These are phyloP conservation scores for Passer montanus DNA, from an alignment of 2,113 vertebrate species.

Conservation along the genomic window DNA sequence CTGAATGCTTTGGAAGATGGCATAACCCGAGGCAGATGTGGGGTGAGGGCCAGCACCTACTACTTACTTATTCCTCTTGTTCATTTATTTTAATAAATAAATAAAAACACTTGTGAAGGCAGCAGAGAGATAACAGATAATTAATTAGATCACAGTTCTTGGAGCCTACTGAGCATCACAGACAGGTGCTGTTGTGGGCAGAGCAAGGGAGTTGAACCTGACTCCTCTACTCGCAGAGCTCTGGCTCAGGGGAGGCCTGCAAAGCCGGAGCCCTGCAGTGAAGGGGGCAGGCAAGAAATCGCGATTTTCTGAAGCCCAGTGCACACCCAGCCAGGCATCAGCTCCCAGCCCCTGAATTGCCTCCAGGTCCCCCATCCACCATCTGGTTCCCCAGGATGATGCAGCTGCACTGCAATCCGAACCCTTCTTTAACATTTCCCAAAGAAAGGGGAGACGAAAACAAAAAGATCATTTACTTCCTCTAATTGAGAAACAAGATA, in stretches of 20 bases:
- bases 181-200: not conserved
- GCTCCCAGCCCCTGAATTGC: not conserved
- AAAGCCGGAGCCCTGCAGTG: not conserved
- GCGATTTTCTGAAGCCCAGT: not conserved
- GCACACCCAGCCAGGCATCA: not conserved
- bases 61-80: not conserved
- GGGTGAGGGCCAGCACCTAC: not conserved
- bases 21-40: not conserved
- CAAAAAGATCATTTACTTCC: conserved; percentile 13
- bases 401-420: not conserved
- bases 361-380: not conserved
- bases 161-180: not conserved
- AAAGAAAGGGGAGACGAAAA: conserved; percentile 32
- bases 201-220: not conserved
- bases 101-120: not conserved
- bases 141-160: not conserved
- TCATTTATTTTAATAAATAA: not conserved
- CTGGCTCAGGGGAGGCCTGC: not conserved
- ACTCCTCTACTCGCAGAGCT: not conserved
- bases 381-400: not conserved
- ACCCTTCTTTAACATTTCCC: conserved; percentile 44
- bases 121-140: not conserved
- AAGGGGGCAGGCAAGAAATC: not conserved
- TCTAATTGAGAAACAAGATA: conserved; percentile 22
- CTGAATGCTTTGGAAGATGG: not conserved